Base-by-base conservation (phyloP, 2,888 invertebrate species). In the Platynereis dumerilii region DNA sequence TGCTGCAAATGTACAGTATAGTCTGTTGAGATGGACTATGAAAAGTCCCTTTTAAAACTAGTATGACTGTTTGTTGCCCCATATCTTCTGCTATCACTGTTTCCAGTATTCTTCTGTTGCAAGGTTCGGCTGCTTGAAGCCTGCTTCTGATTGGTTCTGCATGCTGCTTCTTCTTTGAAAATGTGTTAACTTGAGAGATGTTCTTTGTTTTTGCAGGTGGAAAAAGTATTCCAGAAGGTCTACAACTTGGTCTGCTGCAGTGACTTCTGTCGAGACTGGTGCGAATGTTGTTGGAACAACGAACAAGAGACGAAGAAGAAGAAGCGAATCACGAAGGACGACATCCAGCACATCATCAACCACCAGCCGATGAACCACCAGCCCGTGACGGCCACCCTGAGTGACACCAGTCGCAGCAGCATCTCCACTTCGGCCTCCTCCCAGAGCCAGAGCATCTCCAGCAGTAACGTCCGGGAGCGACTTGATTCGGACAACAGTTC, bases 331-430 rank as follows among this genome's bases (percentile, higher is more conserved):
- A 72, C 72, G 17, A 78, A 81, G 60, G 70, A 73, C 26, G 79
- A 81, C 71, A 81, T 82, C 66, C 78, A 79, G 58, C 79, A 78
- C 68, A 74, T 80, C 12, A 76, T 80, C 69, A 72, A 76, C 15
- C 78, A 78, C 55, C 74, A 69, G 45, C 68, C 70, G 1, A 42
- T 58, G 12, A 17, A 17, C 34, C 34, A 58, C 39, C 58, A 71
- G 42, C 68, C 70, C 0, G 53, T 59, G 10, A 27, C 44, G 1
- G 22, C 7, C 5, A 45, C 66, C 12, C 39, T 60, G 12, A 27
- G 60, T 20, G 69, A 65, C 55, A 62, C 67, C 1, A 45, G 27
- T 44, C 42, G 54, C 45, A 60, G 62, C 62, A 29, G 77, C 20
- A 75, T 76, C 15, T 75, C 75, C 64, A 75, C 39, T 12, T 34